These are phyloP conservation scores for Andrena praecox DNA, from an alignment of 2,888 invertebrate species.

Conservation along the genomic window DNA sequence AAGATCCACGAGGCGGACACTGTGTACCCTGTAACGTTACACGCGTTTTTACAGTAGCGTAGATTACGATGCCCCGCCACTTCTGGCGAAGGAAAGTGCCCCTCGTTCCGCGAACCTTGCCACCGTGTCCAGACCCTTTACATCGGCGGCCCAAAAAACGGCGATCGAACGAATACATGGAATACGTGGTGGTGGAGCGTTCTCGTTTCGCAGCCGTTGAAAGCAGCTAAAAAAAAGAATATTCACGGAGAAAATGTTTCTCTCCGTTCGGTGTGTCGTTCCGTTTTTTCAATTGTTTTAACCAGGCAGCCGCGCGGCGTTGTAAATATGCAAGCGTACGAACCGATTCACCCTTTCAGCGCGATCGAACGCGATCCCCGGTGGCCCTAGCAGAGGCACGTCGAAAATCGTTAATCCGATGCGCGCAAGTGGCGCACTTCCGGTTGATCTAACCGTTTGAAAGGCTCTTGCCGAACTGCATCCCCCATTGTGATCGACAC, in stretches of 20 bases:
- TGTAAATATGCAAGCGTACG: not conserved
- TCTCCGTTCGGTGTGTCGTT: not conserved
- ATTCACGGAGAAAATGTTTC: not conserved
- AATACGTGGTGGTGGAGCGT: not conserved
- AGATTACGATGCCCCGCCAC: not conserved
- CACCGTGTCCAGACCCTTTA: not conserved
- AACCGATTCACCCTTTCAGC: slow-evolving; percentile 24
- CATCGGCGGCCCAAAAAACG: too few species aligned
- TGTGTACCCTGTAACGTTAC: slow-evolving; percentile 22
- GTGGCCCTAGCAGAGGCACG: slow-evolving; percentile 6
- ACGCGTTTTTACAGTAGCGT: not conserved
- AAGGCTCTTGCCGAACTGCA: slow-evolving; percentile 41
- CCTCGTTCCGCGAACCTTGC: not conserved
- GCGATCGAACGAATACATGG: too few species aligned
- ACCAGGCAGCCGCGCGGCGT: not conserved
- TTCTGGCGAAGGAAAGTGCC: not conserved
- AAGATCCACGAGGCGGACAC: not conserved
- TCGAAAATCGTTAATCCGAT: slow-evolving; percentile 65
- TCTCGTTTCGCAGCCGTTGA: not conserved
- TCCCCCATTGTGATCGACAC: slow-evolving; percentile 41
- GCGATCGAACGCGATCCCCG: not conserved
- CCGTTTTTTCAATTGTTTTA: not conserved
- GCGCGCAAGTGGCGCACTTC: slow-evolving; percentile 67
- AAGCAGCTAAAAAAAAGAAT: not conserved
- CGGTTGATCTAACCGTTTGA: slow-evolving; percentile 71